Conservation (phyloP, 2,888 invertebrate genomes). For the Cetonia aurata region DNA sequence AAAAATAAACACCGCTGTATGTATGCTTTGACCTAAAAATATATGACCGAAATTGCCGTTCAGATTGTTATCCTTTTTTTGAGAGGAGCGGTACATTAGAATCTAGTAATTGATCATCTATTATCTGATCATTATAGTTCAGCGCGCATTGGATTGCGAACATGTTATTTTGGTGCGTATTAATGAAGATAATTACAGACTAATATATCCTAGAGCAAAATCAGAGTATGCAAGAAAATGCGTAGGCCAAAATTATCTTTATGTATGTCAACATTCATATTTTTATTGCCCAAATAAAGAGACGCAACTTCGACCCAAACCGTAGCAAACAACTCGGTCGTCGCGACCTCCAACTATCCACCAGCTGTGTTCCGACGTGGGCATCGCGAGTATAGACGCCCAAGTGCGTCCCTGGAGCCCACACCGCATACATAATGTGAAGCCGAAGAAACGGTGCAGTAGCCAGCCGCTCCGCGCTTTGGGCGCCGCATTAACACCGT, state of each 20-base stretch:
- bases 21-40: no score
- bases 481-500: conserved; percentile 19
- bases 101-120: no score
- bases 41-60: no score
- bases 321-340: conserved; percentile 12
- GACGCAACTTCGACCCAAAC: not conserved
- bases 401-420: conserved; percentile 60
- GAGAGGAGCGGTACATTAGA: no score
- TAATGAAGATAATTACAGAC: no score
- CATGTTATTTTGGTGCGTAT: no score
- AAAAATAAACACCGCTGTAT: no score
- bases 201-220: no score
- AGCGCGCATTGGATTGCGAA: no score
- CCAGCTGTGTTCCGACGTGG: conserved; percentile 8
- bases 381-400: conserved; percentile 23
- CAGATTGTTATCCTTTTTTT: no score
- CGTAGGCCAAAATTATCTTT: conserved; percentile 6
- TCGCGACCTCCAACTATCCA: conserved; percentile 20
- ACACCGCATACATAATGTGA: conserved; percentile 49
- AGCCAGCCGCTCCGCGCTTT: conserved; percentile 21
- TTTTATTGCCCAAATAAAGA: conserved; percentile 22
- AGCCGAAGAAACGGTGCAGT: conserved; percentile 36
- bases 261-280: conserved; percentile 7
- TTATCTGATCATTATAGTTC: no score
- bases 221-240: not conserved